Evolutionary conservation across 2,113 vertebrate genomes (phyloP).

Genomic region (Edolisoma coerulescens): DNA sequence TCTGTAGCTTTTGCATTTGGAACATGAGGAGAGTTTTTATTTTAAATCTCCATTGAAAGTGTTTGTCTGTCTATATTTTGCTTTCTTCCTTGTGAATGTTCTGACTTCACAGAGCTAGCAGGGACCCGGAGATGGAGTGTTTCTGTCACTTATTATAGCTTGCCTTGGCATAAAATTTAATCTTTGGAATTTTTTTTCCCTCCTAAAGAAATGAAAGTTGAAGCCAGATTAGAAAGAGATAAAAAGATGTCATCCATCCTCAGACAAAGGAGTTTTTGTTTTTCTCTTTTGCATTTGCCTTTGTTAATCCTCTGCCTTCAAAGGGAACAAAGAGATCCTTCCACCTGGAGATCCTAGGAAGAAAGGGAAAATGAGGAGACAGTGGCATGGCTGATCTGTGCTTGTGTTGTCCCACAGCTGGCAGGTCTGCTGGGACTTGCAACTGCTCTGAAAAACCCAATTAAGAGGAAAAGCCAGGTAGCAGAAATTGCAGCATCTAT

Average conservation of each 20-base stretch:
- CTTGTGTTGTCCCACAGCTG: background rate
- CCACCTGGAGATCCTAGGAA: background rate
- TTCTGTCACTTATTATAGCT: constrained; percentile 44
- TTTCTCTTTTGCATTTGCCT: constrained; percentile 13
- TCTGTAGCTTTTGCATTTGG: background rate
- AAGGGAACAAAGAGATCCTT: constrained; percentile 16
- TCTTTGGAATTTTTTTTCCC: background rate
- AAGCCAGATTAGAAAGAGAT: constrained; percentile 49
- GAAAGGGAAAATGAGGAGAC: background rate
- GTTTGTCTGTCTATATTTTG: constrained; percentile 18
- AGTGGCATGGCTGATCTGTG: background rate
- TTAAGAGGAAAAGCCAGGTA: background rate
- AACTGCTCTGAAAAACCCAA: background rate
- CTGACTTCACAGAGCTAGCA: constrained; percentile 45
- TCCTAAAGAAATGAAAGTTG: constrained; percentile 44
- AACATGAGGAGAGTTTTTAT: constrained; percentile 31
- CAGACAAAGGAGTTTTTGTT: constrained; percentile 33
- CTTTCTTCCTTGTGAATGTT: constrained; percentile 18
- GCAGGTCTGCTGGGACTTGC: background rate
- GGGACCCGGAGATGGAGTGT: background rate
- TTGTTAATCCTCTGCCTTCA: constrained; percentile 34
- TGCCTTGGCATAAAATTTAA: constrained; percentile 33
- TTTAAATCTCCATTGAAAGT: constrained; percentile 31
- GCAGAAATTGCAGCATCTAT: background rate
- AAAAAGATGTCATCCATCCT: constrained; percentile 26